These are phyloP conservation scores for Charanyca ferruginea DNA, from an alignment of 2,888 invertebrate species.

Conservation along the genomic window DNA sequence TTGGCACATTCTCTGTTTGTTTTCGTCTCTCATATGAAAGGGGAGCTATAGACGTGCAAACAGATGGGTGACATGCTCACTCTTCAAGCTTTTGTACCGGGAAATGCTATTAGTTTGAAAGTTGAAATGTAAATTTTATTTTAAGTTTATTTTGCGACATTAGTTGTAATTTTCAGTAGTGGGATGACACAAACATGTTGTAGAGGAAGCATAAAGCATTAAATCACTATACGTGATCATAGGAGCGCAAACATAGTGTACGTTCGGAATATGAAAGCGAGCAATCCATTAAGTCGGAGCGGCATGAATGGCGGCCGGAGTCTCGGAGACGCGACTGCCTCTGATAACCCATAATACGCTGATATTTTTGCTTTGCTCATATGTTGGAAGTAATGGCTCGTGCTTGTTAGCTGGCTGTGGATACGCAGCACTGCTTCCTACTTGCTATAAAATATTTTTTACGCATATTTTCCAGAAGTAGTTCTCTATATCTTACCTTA, in stretches of 20 bases:
- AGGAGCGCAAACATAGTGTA: slow-evolving; percentile 85
- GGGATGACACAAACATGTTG: slow-evolving; percentile 58
- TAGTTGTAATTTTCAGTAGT: slow-evolving; percentile 63
- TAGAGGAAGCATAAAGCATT: slow-evolving; percentile 77
- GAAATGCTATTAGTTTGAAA: slow-evolving; percentile 84
- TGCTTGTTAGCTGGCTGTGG: slow-evolving; percentile 74
- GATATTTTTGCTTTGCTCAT: slow-evolving; percentile 91
- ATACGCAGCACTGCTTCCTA: slow-evolving; percentile 62
- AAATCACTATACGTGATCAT: slow-evolving; percentile 86
- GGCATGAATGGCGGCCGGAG: slow-evolving; percentile 84
- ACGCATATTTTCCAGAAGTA: neutral
- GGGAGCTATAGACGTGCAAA: slow-evolving; percentile 89
- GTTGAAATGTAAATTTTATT: slow-evolving; percentile 82
- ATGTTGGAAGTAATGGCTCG: slow-evolving; percentile 91
- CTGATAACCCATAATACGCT: slow-evolving; percentile 91
- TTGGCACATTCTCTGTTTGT: slow-evolving; percentile 91
- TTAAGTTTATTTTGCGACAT: slow-evolving; percentile 60
- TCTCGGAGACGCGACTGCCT: slow-evolving; percentile 86
- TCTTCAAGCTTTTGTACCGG: slow-evolving; percentile 82
- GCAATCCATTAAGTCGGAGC: slow-evolving; percentile 89
- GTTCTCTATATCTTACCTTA: neutral
- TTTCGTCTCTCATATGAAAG: slow-evolving; percentile 90
- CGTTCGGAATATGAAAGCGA: slow-evolving; percentile 88
- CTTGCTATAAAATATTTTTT: neutral
- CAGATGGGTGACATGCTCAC: slow-evolving; percentile 86